Evolutionary conservation across 2,797 vertebrate species (phyloP).

Genomic region (Otolemur crassicaudatus): DNA sequence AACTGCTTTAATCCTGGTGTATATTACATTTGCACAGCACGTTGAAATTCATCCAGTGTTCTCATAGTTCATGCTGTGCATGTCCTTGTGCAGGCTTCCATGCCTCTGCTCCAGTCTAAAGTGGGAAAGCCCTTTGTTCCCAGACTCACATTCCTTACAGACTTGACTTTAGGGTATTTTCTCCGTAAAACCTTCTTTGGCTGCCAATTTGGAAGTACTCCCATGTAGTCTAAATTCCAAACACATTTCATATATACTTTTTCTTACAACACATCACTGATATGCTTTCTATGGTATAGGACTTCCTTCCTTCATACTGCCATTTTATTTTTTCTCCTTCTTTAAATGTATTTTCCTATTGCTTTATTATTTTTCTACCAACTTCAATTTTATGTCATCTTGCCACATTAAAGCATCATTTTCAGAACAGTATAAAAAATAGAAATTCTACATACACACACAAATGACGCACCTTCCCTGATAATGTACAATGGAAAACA

Average conservation of each 20-base stretch:
- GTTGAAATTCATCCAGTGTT: neutral
- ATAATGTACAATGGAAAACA: neutral
- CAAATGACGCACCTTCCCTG: neutral
- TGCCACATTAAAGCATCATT: neutral
- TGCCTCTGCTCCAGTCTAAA: neutral
- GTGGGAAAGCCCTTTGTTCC: neutral
- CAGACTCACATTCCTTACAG: neutral
- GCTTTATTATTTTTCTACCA: neutral
- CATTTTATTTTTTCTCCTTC: neutral
- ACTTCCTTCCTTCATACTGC: neutral
- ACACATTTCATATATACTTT: neutral
- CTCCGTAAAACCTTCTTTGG: neutral
- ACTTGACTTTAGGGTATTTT: neutral
- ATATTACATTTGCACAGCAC: neutral
- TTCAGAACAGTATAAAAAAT: conserved; percentile 30
- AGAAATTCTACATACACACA: neutral
- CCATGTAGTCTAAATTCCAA: neutral
- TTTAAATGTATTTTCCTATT: neutral
- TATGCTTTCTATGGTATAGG: neutral
- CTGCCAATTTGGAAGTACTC: neutral
- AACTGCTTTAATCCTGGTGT: neutral
- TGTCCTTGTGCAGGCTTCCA: neutral
- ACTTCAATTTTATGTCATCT: conserved; percentile 25
- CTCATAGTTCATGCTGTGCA: neutral
- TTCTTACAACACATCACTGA: neutral